Conservation (phyloP, 2,797 vertebrate species). For the Clarias fuscus region DNA sequence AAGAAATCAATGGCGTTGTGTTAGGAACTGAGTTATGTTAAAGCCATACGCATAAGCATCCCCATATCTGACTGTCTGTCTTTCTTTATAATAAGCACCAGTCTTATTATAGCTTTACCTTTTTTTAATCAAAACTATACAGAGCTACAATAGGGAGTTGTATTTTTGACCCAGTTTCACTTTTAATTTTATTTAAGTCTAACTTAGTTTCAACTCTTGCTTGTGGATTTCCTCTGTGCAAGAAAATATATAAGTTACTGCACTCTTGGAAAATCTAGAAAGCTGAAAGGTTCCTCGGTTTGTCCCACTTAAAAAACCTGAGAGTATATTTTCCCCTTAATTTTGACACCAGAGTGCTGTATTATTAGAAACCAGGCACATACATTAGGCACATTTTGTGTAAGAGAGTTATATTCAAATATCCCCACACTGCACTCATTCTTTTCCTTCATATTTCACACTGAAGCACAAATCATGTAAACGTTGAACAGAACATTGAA, state of each 20-base stretch:
- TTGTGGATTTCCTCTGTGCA: background rate
- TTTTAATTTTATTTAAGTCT: background rate
- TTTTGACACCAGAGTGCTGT: background rate
- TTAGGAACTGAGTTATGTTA: background rate
- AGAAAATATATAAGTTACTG: background rate
- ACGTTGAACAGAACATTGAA: background rate
- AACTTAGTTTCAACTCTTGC: background rate
- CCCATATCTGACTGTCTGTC: background rate
- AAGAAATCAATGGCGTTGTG: background rate
- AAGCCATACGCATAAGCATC: background rate
- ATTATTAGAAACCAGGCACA: background rate
- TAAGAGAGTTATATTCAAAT: conserved; percentile 7
- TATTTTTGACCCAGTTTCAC: background rate
- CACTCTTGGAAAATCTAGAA: background rate
- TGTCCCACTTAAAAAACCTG: background rate
- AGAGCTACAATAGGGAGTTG: background rate
- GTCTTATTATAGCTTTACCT: background rate
- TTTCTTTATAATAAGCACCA: background rate
- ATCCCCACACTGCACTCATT: background rate
- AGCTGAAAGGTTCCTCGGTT: background rate
- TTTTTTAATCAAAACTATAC: background rate
- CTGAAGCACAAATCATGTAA: background rate
- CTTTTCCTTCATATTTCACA: background rate
- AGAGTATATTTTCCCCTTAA: background rate
- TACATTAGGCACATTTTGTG: background rate